Base-by-base conservation (phyloP, 2,113 vertebrate genomes). In the Acrocephalus kingi region DNA sequence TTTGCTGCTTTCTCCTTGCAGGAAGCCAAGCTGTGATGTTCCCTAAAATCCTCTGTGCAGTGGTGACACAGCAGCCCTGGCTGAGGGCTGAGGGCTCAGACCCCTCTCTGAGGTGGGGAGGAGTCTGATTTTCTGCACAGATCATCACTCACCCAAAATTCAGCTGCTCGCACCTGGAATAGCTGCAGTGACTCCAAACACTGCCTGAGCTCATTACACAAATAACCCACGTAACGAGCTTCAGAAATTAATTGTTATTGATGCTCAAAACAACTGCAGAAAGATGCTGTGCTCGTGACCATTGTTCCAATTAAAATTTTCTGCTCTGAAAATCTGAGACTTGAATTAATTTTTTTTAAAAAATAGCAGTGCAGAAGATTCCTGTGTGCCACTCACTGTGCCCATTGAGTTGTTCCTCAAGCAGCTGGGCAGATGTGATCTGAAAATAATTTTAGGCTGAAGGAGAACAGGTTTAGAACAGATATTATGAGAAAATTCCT, bases 351-450 rank as follows among this genome's bases (percentile, higher is more conserved):
- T 21, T 13, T 13, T 39, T 39, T 39, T 30, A 28, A 17, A 19
- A 19, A 39, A 28, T 3, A 14, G 35, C 21, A 7, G 22, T 0
- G 31, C 15, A 12, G 64, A 22, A 11, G 23, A 2, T 4, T 71
- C 17, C 33, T 2, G 14, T 3, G 10, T 41, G 67, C 5, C 54
- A 1, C 41, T 27, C 30, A 1, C 43, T 9, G 21, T 1, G 1
- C 18, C 14, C 14, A 0, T 0, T 8, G 55, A 9, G 37, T 2
- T 79, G 5, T 2, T 37, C 56, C 55, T 35, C n/a, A 0, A 2
- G n/a, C 55, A 5, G 55, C 1, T 1, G 52, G 62, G 58, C 56
- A 43, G 72, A 24, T 23, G 54, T 3, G 2, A 63, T 5, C 51
- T 3, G 5, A 35, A 28, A 63, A 51, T 1, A 5, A 23, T 37